Evolutionary conservation across 1,140 invertebrate species (phyloP).

Genomic region (Archegozetes longisetosus): DNA sequence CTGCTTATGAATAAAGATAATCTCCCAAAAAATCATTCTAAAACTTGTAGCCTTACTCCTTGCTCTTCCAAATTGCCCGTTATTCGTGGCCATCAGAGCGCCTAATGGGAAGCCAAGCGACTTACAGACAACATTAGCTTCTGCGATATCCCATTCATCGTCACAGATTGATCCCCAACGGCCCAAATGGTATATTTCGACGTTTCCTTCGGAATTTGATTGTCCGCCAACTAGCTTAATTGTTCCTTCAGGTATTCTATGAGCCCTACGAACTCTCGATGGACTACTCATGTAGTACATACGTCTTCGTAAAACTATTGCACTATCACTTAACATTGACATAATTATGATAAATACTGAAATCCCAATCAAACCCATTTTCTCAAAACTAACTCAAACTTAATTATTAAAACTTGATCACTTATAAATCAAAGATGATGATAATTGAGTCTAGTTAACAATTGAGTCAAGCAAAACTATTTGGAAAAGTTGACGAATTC

Average conservation of each 20-base stretch:
- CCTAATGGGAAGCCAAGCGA: conserved; percentile 46
- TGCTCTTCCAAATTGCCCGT: conserved; percentile 53
- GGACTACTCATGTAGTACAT: background rate
- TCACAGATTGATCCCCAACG: conserved; percentile 80
- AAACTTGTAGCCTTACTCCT: conserved; percentile 39
- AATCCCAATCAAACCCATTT: too few species aligned
- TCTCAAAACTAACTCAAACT: too few species aligned
- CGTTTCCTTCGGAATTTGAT: conserved; percentile 46
- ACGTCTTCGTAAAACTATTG: background rate
- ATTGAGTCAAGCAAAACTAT: too few species aligned
- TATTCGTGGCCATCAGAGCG: conserved; percentile 42
- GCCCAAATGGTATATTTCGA: conserved; percentile 66
- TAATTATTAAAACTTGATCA: too few species aligned
- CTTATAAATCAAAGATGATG: too few species aligned
- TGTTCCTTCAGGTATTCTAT: conserved; percentile 17
- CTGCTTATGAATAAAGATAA: background rate
- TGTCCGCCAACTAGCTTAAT: conserved; percentile 25
- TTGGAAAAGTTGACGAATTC: too few species aligned
- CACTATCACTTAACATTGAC: too few species aligned
- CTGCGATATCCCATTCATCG: conserved; percentile 70
- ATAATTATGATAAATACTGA: too few species aligned
- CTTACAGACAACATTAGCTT: conserved; percentile 64
- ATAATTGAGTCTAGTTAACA: too few species aligned
- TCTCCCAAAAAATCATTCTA: background rate
- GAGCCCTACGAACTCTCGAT: background rate